Base-by-base conservation (phyloP, 2,888 invertebrate genomes). In the Fissipunctia ypsillon region DNA sequence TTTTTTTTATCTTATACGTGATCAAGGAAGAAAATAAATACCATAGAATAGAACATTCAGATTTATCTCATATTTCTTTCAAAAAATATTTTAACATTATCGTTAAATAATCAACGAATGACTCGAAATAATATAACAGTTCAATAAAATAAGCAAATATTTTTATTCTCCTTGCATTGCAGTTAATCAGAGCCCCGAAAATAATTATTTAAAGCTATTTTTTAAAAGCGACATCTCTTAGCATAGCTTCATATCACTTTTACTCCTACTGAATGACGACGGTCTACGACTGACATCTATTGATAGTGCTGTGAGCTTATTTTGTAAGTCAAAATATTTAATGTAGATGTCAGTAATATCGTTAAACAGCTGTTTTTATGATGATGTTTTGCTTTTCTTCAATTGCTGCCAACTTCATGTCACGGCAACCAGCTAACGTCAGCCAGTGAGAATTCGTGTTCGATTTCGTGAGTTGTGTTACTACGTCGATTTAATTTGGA, bases 321-420 rank as follows among this genome's bases (percentile, higher is more conserved):
- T 16, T 35, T 22, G 7, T 28, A 48, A 28, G 14, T 60, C 16
- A 38, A 28, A 65, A 31, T 45, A 25, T 43, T 35, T 12, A 31
- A 35, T 10, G 10, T 74, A 87, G 87, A 86, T 84, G 86, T 76
- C 84, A 43, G 60, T 76, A 22, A 16, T 4, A 80, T 77, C 70
- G 69, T 7, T 60, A 85, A 94, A 92, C 94, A 95, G 95, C 94
- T 94, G 94, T 92, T 92, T 81, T 80, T 76, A 76, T 83, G 81
- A 88, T 87, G 78, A 88, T 87, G 92, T 90, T 92, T 91, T 93
- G 92, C 88, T 87, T 90, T 91, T 87, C 87, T 91, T 87, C 87
- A 80, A 84, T 89, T 89, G 90, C 84, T 85, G 88, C 88, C 85
- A 93, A 93, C 93, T 94, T 94, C 94, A 93, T 79, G 67, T 69